A percentile compares a stretch with the other conserved stretches of the same genome.
Evolutionary conservation across 1,140 invertebrate species (phyloP).

Genomic region (Lepidurus apus): DNA sequence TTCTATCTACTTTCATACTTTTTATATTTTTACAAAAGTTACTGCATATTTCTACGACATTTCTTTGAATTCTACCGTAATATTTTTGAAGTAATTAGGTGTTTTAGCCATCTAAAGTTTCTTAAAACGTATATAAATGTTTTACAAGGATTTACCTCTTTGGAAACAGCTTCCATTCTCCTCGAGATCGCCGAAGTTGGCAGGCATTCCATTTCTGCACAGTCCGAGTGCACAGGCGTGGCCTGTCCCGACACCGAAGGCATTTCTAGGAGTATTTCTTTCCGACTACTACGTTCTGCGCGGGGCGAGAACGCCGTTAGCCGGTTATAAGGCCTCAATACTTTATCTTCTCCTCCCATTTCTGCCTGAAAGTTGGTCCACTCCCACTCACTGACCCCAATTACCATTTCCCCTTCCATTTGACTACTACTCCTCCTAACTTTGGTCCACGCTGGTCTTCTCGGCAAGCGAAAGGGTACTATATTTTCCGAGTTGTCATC

Average conservation of each 20-base stretch:
- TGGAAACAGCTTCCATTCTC: neutral
- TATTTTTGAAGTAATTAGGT: neutral
- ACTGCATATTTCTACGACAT: too few relatives aligned
- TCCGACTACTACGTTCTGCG: neutral
- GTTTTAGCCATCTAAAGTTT: neutral
- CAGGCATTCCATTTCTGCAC: neutral
- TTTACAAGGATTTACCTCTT: neutral
- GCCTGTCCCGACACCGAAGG: neutral
- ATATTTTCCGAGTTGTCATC: conserved; percentile 69
- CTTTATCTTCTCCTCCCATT: neutral
- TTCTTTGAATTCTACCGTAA: too few relatives aligned
- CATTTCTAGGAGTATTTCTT: conserved; percentile 8
- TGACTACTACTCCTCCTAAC: neutral
- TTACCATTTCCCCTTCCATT: conserved; percentile 2
- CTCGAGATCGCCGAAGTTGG: neutral
- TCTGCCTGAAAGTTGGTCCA: neutral
- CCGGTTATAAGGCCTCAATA: conserved; percentile 25
- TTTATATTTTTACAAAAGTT: too few relatives aligned
- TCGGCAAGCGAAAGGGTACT: conserved; percentile 46
- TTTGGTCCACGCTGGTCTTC: conserved; percentile 24
- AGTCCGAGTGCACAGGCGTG: neutral
- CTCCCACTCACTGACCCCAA: conserved; percentile 5
- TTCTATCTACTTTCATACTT: too few relatives aligned
- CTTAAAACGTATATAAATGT: neutral
- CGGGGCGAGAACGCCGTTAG: conserved; percentile 8